Evolutionary conservation across 2,797 vertebrate species (phyloP).

Genomic region (Euthynnus affinis): DNA sequence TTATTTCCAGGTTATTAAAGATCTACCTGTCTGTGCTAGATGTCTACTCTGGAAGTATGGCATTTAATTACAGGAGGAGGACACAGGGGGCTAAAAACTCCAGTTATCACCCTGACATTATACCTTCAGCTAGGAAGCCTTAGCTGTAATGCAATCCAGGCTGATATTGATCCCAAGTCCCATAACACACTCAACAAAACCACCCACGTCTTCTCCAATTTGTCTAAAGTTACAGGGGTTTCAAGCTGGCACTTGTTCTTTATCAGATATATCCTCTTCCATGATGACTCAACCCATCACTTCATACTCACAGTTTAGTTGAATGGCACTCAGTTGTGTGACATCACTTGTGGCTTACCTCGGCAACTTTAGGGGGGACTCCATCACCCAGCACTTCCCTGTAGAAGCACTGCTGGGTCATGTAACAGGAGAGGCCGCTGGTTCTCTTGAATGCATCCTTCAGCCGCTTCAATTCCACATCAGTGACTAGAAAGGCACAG

Average conservation of each 20-base stretch:
- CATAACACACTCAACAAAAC: background rate
- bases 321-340: background rate
- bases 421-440: constrained; percentile 96
- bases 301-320: background rate
- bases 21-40: background rate
- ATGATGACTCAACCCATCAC: background rate
- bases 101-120: background rate
- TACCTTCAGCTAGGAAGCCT: background rate
- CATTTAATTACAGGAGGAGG: constrained; percentile 11
- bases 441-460: constrained; percentile 99
- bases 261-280: background rate
- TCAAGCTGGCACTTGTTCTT: background rate
- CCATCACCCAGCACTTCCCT: constrained; percentile 98
- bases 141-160: background rate
- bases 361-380: constrained; percentile 96
- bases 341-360: constrained; percentile 87
- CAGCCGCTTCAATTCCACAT: constrained; percentile 96
- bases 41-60: background rate
- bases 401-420: constrained; percentile 98
- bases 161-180: background rate
- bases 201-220: background rate
- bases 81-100: background rate
- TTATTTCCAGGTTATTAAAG: constrained; percentile 1
- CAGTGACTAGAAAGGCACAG: constrained; percentile 88
- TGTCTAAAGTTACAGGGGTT: background rate